Conservation (phyloP, 1,140 invertebrate genomes). For the Eubasilissa regina region DNA sequence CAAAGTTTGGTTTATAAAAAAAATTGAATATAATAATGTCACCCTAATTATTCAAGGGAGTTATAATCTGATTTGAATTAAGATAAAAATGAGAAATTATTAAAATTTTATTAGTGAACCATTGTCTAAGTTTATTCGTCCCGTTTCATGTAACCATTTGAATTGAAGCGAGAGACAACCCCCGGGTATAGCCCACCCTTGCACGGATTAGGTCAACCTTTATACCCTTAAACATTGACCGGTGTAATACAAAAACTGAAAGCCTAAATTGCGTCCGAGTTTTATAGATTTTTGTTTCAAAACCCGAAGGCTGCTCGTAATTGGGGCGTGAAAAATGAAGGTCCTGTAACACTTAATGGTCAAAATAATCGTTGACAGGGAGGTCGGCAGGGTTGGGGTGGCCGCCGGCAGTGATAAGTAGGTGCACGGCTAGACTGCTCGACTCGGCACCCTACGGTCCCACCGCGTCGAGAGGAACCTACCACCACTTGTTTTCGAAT, state of each 20-base stretch:
- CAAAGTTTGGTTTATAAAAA: too few species aligned
- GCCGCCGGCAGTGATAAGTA: not conserved
- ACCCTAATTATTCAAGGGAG: too few species aligned
- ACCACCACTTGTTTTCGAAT: not conserved
- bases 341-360: constrained; percentile 36
- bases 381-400: too few species aligned
- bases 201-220: too few species aligned
- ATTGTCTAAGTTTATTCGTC: too few species aligned
- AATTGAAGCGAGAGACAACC: too few species aligned
- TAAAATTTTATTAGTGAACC: too few species aligned
- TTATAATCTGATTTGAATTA: too few species aligned
- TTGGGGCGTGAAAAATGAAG: constrained; percentile 29
- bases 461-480: constrained; percentile 11
- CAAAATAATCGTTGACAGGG: constrained; percentile 33
- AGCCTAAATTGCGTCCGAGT: not conserved
- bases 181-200: too few species aligned
- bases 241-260: not conserved
- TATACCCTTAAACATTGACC: not conserved
- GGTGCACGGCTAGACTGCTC: not conserved
- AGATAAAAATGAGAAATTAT: too few species aligned
- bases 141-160: too few species aligned
- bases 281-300: constrained; percentile 23
- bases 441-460: not conserved
- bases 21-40: too few species aligned
- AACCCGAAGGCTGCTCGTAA: constrained; percentile 6